Evolutionary conservation across 1,140 invertebrate genomes (phyloP).

Genomic region (Hycleus phaleratus): DNA sequence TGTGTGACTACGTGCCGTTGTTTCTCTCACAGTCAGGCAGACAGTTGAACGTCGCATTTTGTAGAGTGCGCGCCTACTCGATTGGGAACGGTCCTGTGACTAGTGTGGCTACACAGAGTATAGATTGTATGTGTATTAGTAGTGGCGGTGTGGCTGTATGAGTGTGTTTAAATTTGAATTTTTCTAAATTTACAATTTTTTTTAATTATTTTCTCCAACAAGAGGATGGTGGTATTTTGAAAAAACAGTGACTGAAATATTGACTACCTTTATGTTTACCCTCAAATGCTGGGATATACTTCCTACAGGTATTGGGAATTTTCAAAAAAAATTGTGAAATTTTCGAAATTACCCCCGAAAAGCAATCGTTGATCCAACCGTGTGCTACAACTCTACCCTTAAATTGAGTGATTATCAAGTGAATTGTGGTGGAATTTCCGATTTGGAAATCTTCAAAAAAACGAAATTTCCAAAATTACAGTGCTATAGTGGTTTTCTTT

Average conservation of each 20-base stretch:
- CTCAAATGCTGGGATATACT: conserved; percentile 43
- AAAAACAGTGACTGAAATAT: conserved; percentile 11
- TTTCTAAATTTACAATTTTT: background rate
- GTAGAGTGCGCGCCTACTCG: conserved; percentile 14
- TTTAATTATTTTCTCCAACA: conserved; percentile 4
- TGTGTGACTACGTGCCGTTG: conserved; percentile 29
- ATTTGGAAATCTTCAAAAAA: no score
- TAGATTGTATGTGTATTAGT: no score
- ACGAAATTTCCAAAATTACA: background rate
- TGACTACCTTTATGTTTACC: conserved; percentile 38
- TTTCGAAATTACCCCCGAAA: no score
- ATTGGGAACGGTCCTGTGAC: background rate
- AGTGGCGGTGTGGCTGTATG: no score
- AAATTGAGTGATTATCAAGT: no score
- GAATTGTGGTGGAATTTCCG: no score
- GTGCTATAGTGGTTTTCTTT: conserved; percentile 10
- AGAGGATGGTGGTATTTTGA: no score
- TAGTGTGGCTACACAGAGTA: conserved; percentile 1
- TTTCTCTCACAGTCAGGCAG: conserved; percentile 27
- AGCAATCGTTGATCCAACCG: no score
- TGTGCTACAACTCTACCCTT: no score
- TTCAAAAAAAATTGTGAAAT: background rate
- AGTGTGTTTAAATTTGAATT: no score
- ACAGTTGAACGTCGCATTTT: conserved; percentile 30
- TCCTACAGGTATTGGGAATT: conserved; percentile 37